phyloP scores from a whole-genome alignment of 2,888 invertebrate species.

The Drosophila dives region DNA sequence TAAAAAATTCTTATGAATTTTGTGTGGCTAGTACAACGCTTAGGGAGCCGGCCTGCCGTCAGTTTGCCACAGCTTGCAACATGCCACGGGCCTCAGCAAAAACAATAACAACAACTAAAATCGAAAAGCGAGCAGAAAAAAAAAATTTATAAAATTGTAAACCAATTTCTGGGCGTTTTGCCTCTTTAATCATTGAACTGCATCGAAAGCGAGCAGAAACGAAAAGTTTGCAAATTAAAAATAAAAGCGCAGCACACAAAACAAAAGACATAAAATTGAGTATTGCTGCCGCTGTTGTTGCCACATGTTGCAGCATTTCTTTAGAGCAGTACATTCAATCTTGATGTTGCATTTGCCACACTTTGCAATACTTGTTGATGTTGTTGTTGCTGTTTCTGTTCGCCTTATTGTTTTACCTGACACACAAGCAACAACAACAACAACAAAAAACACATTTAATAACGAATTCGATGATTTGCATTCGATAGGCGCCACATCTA shows the following conservation, averaged over 20 bases:
- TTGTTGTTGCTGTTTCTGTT: slow-evolving; percentile 16
- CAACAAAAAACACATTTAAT: slow-evolving; percentile 55
- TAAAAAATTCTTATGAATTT: slow-evolving; percentile 74
- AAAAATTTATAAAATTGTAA: slow-evolving; percentile 49
- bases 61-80: slow-evolving; percentile 59
- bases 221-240: slow-evolving; percentile 77
- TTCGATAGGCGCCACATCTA: slow-evolving; percentile 68
- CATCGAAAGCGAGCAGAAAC: slow-evolving; percentile 70
- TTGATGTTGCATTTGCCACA: slow-evolving; percentile 73
- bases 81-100: slow-evolving; percentile 64
- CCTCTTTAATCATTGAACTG: slow-evolving; percentile 80
- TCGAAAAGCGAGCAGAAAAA: slow-evolving; percentile 56
- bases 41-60: slow-evolving; percentile 54
- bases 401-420: slow-evolving; percentile 58
- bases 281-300: slow-evolving; percentile 57
- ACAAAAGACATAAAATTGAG: slow-evolving; percentile 72
- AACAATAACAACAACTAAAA: slow-evolving; percentile 6
- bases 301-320: slow-evolving; percentile 81
- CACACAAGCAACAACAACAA: slow-evolving; percentile 16
- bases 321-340: slow-evolving; percentile 65
- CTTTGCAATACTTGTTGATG: slow-evolving; percentile 37
- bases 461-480: slow-evolving; percentile 76
- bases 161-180: slow-evolving; percentile 79
- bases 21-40: slow-evolving; percentile 41
- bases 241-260: slow-evolving; percentile 61